A percentile compares a stretch with the other conserved stretches of the same genome.
phyloP scores from a whole-genome alignment of 2,113 vertebrate species.

The Chionomys nivalis region DNA sequence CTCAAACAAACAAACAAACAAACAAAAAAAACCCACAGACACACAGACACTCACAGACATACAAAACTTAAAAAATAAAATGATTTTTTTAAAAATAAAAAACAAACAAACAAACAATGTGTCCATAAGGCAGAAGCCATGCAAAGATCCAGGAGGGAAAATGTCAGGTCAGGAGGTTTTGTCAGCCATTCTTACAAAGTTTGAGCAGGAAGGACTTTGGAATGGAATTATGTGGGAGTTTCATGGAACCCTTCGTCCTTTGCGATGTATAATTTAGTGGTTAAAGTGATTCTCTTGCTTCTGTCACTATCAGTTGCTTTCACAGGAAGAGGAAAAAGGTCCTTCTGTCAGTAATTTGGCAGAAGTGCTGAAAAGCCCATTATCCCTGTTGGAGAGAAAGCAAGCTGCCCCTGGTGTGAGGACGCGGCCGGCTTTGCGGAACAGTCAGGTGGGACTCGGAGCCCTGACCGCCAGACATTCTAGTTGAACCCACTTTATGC shows the following conservation, averaged over 20 bases:
- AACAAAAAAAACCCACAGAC: neutral
- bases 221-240: constrained; percentile 48
- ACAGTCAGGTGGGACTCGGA: neutral
- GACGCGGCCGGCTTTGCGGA: neutral
- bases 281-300: constrained; percentile 65
- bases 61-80: neutral
- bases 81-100: neutral
- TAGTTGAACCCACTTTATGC: neutral
- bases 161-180: constrained; percentile 32
- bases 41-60: neutral
- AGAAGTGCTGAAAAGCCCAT: constrained; percentile 27
- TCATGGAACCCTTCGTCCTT: constrained; percentile 35
- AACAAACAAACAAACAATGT: neutral
- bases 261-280: constrained; percentile 73
- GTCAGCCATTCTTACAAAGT: constrained; percentile 47
- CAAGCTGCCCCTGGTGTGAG: neutral
- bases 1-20: neutral
- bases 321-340: constrained; percentile 35
- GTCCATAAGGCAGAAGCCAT: constrained; percentile 11
- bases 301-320: constrained; percentile 76
- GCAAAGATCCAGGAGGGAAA: constrained; percentile 42
- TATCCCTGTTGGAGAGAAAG: constrained; percentile 53
- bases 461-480: neutral
- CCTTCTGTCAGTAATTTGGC: constrained; percentile 59
- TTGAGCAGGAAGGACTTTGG: constrained; percentile 40